Conservation (phyloP, 2,113 vertebrate genomes). For the Ochotona princeps region DNA sequence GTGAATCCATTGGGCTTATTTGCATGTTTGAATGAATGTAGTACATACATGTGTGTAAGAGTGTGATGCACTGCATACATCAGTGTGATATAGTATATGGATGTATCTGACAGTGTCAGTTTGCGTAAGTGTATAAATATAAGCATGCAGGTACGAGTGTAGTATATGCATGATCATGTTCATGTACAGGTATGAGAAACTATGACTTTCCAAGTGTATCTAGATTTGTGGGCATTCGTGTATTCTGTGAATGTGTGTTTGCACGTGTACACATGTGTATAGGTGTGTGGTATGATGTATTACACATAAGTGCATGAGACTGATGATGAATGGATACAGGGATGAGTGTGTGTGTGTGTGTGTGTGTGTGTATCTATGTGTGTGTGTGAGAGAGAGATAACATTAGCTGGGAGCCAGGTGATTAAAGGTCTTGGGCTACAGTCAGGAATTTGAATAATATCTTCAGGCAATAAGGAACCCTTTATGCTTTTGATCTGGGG, state of each 20-base stretch:
- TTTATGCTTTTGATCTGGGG: conserved; percentile 32
- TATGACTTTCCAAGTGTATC: no score
- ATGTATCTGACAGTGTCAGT: neutral
- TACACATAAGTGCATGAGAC: no score
- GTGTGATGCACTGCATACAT: no score
- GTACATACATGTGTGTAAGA: neutral
- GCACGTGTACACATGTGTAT: no score
- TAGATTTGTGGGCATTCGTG: neutral
- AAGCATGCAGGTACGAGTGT: no score
- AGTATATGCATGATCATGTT: no score
- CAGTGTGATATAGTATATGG: neutral
- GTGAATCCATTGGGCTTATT: neutral
- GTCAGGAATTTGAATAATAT: conserved; percentile 54
- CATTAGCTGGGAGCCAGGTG: neutral
- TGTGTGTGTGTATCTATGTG: neutral
- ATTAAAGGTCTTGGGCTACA: conserved; percentile 22
- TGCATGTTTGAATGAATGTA: neutral
- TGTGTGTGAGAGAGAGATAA: neutral
- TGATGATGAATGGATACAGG: no score
- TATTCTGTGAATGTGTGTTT: no score
- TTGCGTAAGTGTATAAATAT: neutral
- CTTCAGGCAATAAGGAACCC: neutral
- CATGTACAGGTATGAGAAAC: no score
- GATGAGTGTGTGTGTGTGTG: neutral
- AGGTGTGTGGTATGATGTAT: neutral